Base-by-base conservation (phyloP, 1,140 invertebrate species). In the Platorchestia sp. region DNA sequence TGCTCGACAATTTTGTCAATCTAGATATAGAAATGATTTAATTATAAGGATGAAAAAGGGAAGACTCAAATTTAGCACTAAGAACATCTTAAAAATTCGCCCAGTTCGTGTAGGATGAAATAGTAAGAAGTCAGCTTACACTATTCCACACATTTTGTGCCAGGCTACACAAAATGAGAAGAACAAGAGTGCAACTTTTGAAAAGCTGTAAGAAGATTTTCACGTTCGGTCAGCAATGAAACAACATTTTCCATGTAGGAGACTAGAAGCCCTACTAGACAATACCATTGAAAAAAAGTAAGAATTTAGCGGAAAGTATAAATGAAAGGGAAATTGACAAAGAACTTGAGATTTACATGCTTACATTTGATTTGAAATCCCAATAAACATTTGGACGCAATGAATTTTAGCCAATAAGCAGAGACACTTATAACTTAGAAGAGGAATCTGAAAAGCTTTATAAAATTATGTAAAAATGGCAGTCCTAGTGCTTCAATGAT, bases 391-490 rank as follows among this genome's bases (percentile, higher is more conserved):
- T 75, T 27, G 27, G 59, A 75, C 59, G 36, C 47, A 51, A 51
- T 51, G 47, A 51, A 19, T 75, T 75, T 75, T 27, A 10, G 14
- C 27, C 27, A 1, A 75, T 75, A 22, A 75, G 36, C 27, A 22
- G 59, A 10, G 59, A 75, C 14, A 75, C 14, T 3, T 75, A 19
- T 3, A 75, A 75, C 59, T 75, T 27, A 75, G 59, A 75, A 36
- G 59, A 10, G 59, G 14, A 75, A 75, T 75, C 14, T 75, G 59
- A 36, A 75, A 89, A 89, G 43, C 43, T 44, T 42, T 89, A 89
- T 89, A 41, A 89, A 89, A 86, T 7, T 89, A 42, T 89, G 87
- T 89, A 93, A 93, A 93, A 93, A 93, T 93, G 91, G 91, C 91
- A 93, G 91, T 93, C 91, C 91, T 93, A 44, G 43, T 44, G 45